Base-by-base conservation (phyloP, 2,888 invertebrate species). In the Acanthosepion pharaonis region DNA sequence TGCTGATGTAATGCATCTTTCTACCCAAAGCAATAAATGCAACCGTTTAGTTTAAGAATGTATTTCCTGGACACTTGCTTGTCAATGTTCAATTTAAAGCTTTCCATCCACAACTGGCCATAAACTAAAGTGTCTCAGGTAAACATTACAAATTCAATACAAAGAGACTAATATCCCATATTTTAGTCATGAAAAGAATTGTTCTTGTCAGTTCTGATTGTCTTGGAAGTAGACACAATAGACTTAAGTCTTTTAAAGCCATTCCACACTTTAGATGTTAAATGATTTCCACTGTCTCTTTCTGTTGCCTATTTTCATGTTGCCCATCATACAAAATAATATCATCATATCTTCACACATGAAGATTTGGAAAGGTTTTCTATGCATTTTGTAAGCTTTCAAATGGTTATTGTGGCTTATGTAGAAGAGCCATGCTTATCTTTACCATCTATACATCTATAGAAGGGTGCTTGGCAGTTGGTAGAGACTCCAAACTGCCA, bases 121-220 rank as follows among this genome's bases (percentile, higher is more conserved):
- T 78, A 78, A 78, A 78, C 78, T 11, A 78, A n/a, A 78, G 78
- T 78, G 33, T n/a, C 78, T 78, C 78, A 78, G 15, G 78, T 23
- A 78, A 78, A 78, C 78, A 78, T 78, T 78, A 78, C 78, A 78
- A 42, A 78, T n/a, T 78, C 78, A n/a, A 78, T 78, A n/a, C n/a
- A 78, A 78, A 78, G n/a, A n/a, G 78, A 78, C 78, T n/a, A 78
- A 78, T 78, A n/a, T 78, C n/a, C 78, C 78, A 78, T 78, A 78
- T 15, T 78, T 78, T 78, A 78, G 18, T n/a, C 78, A 78, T 78
- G 78, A 78, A 78, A 78, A 78, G 78, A 78, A 78, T 78, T n/a
- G n/a, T 23, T 78, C n/a, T 78, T 78, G 78, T n/a, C n/a, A 78
- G 78, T 33, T n/a, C 78, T 78, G 78, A 78, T 59, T 59, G 59